phyloP scores from a whole-genome alignment of 1,140 invertebrate genomes.

The Bemisia tabaci region DNA sequence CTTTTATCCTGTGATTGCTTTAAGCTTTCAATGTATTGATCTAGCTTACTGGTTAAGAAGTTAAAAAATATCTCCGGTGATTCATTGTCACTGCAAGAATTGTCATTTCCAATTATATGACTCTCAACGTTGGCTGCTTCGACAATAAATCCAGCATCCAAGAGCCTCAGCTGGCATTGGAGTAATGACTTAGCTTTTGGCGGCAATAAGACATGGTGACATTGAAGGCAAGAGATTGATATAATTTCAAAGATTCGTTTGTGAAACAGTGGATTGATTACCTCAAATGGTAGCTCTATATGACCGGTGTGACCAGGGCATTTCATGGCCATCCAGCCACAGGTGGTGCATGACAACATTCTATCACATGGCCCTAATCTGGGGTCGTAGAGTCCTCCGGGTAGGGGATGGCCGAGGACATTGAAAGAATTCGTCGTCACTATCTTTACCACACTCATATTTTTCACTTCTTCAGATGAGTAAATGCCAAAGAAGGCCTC shows the following conservation, averaged over 20 bases:
- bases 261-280: slow-evolving; percentile 85
- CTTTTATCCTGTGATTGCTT: background rate
- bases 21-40: background rate
- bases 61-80: slow-evolving; percentile 2
- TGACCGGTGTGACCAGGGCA: slow-evolving; percentile 94
- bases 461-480: slow-evolving; percentile 62
- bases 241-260: slow-evolving; percentile 53
- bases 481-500: slow-evolving; percentile 13
- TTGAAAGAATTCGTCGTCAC: slow-evolving; percentile 73
- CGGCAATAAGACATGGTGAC: slow-evolving; percentile 54
- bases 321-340: slow-evolving; percentile 45
- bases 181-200: slow-evolving; percentile 44
- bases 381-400: slow-evolving; percentile 77
- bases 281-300: slow-evolving; percentile 78
- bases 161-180: slow-evolving; percentile 53
- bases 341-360: slow-evolving; percentile 64
- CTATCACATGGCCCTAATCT: slow-evolving; percentile 38
- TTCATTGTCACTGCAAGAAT: slow-evolving; percentile 4
- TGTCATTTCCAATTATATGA: slow-evolving; percentile 3
- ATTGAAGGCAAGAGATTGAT: slow-evolving; percentile 51
- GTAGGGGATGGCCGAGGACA: slow-evolving; percentile 61
- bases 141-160: slow-evolving; percentile 57
- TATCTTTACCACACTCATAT: slow-evolving; percentile 76
- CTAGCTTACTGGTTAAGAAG: background rate
- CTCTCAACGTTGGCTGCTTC: slow-evolving; percentile 50